Base-by-base conservation (phyloP, 2,113 vertebrate species). In the Xenotilapia longispinis region DNA sequence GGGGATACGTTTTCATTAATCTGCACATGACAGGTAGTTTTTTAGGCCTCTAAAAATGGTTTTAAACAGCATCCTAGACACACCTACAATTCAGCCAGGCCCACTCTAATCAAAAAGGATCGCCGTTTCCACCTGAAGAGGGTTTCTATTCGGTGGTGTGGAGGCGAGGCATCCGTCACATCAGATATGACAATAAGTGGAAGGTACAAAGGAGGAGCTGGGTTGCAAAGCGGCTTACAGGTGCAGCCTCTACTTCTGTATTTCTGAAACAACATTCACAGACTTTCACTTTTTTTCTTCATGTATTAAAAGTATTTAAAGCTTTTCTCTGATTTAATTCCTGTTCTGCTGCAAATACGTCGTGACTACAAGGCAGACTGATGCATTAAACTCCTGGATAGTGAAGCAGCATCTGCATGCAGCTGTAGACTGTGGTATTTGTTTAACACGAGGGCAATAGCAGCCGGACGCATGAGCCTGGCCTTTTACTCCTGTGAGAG, bases 1-100 rank as follows among this genome's bases (percentile, higher is more conserved):
- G 84, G 65, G 65, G 83, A 80, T 89, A 14, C 26, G 2, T 42
- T 79, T 85, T 92, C 82, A 82, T 93, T 82, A 91, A 81, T 82
- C 53, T 15, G 8, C 31, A 5, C 15, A 2, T 73, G 80, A 70
- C 83, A 53, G 73, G 53, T 21, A 57, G 58, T 65, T 65, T 47
- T 47, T 75, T 47, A 75, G 23, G 68, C 2, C 40, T 45, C 40
- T 17, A 26, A 42, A 73, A 45, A 45, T 75, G 23, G 14, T 26
- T 78, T 78, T 73, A 31, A 78, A 78, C 14, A 31, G 42, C 14
- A 49, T 49, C 3, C 13, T 14, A 45, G n/a, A 42, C 5, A 70
- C 33, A 68, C n/a, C 63, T 68, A 68, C n/a, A 23, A 68, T 23
- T 68, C 11, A 42, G 65, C 7, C 70, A 31, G 23, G 23, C 1